phyloP scores from a whole-genome alignment of 2,797 vertebrate genomes.

The Sebastes melanostomus region DNA sequence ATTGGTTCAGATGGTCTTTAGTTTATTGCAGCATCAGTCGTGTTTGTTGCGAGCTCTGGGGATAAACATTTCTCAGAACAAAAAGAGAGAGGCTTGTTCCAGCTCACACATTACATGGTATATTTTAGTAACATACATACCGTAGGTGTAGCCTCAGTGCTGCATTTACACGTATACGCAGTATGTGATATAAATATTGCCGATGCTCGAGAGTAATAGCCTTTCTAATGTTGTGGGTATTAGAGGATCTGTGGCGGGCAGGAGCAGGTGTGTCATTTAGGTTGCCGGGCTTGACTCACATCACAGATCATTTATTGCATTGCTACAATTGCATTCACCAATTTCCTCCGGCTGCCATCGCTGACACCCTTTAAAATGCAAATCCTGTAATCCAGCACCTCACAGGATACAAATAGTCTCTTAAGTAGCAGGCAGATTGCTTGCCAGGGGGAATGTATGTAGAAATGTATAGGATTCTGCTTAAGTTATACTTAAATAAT shows the following conservation, averaged over 20 bases:
- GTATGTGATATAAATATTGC: conserved; percentile 25
- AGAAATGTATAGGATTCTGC: conserved; percentile 28
- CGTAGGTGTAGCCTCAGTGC: neutral
- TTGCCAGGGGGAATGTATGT: conserved; percentile 26
- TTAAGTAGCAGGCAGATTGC: conserved; percentile 24
- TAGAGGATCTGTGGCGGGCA: conserved; percentile 27
- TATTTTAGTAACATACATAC: neutral
- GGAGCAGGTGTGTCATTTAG: conserved; percentile 53
- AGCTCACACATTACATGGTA: neutral
- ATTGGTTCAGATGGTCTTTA: conserved; percentile 18
- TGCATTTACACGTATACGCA: neutral
- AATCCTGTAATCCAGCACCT: conserved; percentile 66
- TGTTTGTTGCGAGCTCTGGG: conserved; percentile 9
- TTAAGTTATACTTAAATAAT: neutral
- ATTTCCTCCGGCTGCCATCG: conserved; percentile 48
- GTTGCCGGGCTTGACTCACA: conserved; percentile 32
- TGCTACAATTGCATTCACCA: conserved; percentile 40
- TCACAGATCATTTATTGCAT: conserved; percentile 49
- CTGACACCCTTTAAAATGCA: conserved; percentile 66
- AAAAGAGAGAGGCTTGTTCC: neutral
- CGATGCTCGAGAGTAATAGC: neutral
- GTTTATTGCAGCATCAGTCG: conserved; percentile 16
- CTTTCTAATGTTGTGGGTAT: conserved; percentile 24
- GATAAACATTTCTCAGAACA: conserved; percentile 15
- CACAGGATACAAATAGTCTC: conserved; percentile 52